phyloP scores from a whole-genome alignment of 2,797 vertebrate species.

The Pterois miles region DNA sequence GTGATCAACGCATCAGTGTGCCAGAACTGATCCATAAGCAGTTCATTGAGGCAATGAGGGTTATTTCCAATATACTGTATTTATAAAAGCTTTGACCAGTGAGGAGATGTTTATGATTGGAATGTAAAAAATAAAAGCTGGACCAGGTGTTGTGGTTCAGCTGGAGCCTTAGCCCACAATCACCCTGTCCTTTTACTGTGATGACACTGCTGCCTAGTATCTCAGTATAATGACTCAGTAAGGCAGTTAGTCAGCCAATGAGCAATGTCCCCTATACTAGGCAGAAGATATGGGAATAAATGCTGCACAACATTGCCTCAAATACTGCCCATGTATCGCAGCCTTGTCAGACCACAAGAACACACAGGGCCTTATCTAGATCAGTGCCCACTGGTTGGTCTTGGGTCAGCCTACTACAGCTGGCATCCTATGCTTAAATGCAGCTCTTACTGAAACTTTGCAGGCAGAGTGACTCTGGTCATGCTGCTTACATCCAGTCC shows the following conservation, averaged over 20 bases:
- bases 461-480: conserved; percentile 43
- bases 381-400: conserved; percentile 25
- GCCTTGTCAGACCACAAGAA: conserved; percentile 58
- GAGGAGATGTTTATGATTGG: conserved; percentile 54
- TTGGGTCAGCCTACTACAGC: conserved; percentile 31
- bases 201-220: conserved; percentile 54
- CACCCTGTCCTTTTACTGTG: conserved; percentile 53
- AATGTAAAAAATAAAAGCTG: conserved; percentile 32
- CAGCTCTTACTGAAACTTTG: conserved; percentile 35
- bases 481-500: conserved; percentile 45
- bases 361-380: conserved; percentile 58
- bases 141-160: conserved; percentile 35
- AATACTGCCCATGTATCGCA: conserved; percentile 64
- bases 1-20: conserved; percentile 52
- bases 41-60: conserved; percentile 60
- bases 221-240: conserved; percentile 31
- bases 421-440: conserved; percentile 44
- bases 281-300: conserved; percentile 42
- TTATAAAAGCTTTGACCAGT: conserved; percentile 51
- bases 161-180: conserved; percentile 45
- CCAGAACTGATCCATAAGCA: conserved; percentile 47
- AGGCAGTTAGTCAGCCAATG: conserved; percentile 24
- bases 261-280: conserved; percentile 34
- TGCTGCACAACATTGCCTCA: conserved; percentile 69
- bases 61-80: conserved; percentile 47